These are phyloP conservation scores for Gadopsis bispinosus DNA, from an alignment of 2,797 vertebrate species.

Conservation along the genomic window DNA sequence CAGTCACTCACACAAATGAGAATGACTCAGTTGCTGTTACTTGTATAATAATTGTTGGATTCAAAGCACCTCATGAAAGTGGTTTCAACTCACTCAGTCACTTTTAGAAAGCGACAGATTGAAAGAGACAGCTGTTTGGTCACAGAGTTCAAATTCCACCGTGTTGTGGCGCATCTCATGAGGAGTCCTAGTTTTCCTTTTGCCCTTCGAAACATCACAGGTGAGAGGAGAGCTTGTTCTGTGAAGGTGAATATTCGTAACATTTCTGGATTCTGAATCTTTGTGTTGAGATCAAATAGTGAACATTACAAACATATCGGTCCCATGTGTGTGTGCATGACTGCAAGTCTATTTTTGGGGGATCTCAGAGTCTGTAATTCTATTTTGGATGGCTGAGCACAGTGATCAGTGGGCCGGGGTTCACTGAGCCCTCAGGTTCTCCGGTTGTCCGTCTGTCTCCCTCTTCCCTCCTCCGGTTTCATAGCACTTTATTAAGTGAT, in stretches of 20 bases:
- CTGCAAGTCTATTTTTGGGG: neutral
- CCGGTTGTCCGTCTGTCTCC: constrained; percentile 33
- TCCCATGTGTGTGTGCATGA: neutral
- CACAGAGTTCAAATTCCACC: neutral
- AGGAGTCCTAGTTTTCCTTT: neutral
- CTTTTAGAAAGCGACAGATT: neutral
- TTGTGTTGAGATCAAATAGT: neutral
- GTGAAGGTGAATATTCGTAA: neutral
- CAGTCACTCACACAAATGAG: constrained; percentile 16
- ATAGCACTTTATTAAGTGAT: constrained; percentile 76
- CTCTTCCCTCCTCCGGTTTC: constrained; percentile 72
- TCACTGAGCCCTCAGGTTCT: constrained; percentile 33
- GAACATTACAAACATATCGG: neutral
- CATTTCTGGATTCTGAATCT: neutral
- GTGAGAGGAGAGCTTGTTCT: neutral
- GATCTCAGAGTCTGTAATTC: constrained; percentile 27
- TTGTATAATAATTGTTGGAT: neutral
- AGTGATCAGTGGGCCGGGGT: constrained; percentile 60
- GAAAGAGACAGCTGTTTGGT: neutral
- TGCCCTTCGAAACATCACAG: neutral
- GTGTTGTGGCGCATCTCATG: neutral
- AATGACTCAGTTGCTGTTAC: neutral
- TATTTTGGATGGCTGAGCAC: constrained; percentile 52
- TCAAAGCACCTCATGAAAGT: neutral
- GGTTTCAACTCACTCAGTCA: neutral